Percentiles rank a stretch among this genome's conserved stretches.
Evolutionary conservation across 2,113 vertebrate species (phyloP).

Genomic region (Oryzias celebensis): DNA sequence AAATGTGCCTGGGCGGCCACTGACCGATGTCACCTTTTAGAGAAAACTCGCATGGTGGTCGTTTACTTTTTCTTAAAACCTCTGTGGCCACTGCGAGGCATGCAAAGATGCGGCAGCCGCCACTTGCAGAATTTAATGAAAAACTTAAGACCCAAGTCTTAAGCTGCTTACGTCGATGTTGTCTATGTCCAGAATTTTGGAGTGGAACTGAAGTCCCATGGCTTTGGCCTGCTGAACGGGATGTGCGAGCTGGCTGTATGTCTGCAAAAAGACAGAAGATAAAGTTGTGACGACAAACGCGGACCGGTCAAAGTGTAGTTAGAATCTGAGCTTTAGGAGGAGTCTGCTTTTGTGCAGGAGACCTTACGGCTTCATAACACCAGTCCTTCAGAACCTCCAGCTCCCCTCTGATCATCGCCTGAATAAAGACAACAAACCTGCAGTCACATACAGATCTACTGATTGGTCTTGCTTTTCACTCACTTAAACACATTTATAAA

Average conservation of each 20-base stretch:
- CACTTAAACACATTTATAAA: too few species aligned
- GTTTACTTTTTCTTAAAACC: too few species aligned
- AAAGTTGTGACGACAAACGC: background rate
- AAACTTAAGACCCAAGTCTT: too few species aligned
- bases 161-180: conserved; percentile 87
- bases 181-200: conserved; percentile 91
- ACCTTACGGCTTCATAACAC: conserved; percentile 95
- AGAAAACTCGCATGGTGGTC: too few species aligned
- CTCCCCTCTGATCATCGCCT: conserved; percentile 95
- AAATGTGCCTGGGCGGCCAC: too few species aligned
- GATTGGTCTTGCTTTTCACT: too few species aligned
- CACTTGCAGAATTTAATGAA: too few species aligned
- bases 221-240: conserved; percentile 92
- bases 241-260: conserved; percentile 92
- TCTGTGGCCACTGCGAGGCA: too few species aligned
- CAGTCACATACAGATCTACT: background rate
- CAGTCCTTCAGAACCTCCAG: conserved; percentile 97
- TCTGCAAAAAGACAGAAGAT: conserved; percentile 71
- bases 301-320: background rate
- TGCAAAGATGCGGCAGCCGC: too few species aligned
- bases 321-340: background rate
- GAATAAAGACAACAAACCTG: conserved; percentile 25
- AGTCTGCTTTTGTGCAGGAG: background rate
- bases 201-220: conserved; percentile 90
- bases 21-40: too few species aligned